Evolutionary conservation across 2,888 invertebrate genomes (phyloP).

Genomic region (Drosophila formosana): DNA sequence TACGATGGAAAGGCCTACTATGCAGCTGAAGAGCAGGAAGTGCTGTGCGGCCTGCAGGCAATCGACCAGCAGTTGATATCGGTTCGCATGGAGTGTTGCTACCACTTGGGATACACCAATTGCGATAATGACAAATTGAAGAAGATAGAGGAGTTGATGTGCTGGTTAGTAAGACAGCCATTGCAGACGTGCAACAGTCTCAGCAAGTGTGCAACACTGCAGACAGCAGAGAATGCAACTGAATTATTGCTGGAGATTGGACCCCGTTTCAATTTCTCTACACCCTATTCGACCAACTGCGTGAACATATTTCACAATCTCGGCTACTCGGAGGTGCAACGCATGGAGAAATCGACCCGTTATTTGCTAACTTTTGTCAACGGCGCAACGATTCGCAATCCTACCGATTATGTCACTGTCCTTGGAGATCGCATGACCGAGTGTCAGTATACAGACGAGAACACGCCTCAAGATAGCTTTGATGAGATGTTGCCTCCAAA

Average conservation of each 20-base stretch:
- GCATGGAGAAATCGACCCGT: conserved; percentile 93
- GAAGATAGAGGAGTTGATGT: conserved; percentile 87
- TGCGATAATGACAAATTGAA: conserved; percentile 83
- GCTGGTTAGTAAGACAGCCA: conserved; percentile 92
- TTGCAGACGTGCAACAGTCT: conserved; percentile 87
- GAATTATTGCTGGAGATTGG: conserved; percentile 92
- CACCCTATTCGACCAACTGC: conserved; percentile 97
- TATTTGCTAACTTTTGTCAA: conserved; percentile 88
- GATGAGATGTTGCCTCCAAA: conserved; percentile 88
- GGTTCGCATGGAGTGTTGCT: conserved; percentile 89
- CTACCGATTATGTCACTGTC: conserved; percentile 86
- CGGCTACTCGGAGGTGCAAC: conserved; percentile 90
- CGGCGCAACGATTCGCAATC: conserved; percentile 31
- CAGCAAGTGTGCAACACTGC: conserved; percentile 55
- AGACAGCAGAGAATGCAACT: conserved; percentile 80
- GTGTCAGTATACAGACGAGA: conserved; percentile 90
- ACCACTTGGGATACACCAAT: conserved; percentile 89
- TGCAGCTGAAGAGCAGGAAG: conserved; percentile 87
- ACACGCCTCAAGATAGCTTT: conserved; percentile 88
- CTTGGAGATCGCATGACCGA: conserved; percentile 97
- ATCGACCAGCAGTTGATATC: conserved; percentile 68
- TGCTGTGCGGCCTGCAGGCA: conserved; percentile 86
- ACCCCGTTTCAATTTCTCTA: conserved; percentile 97
- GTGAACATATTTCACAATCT: conserved; percentile 96
- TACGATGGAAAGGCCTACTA: conserved; percentile 70